phyloP scores from a whole-genome alignment of 2,113 vertebrate genomes.

The Hiodon tergisus region DNA sequence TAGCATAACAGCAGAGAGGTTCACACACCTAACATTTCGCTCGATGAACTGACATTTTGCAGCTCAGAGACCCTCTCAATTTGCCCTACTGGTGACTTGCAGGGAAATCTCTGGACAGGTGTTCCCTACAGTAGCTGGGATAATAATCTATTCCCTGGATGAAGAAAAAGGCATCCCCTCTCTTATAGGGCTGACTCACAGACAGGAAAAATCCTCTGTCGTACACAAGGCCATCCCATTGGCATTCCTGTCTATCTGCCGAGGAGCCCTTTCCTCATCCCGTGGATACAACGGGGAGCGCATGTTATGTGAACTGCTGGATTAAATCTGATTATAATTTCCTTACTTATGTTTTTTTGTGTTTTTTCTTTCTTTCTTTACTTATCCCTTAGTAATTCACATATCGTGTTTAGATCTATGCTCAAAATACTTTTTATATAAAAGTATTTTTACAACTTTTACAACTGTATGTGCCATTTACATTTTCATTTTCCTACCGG shows the following conservation, averaged over 20 bases:
- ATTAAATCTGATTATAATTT: slow-evolving; percentile 40
- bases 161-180: neutral
- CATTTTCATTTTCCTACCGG: no score
- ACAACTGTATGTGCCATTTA: neutral
- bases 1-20: neutral
- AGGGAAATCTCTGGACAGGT: neutral
- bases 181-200: neutral
- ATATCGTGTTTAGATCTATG: no score
- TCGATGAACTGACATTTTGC: no score
- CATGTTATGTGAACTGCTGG: no score
- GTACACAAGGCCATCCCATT: neutral
- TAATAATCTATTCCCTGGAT: neutral
- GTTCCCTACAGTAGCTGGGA: neutral
- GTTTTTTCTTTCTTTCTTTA: no score
- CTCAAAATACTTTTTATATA: neutral
- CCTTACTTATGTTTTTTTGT: slow-evolving; percentile 22
- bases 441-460: neutral
- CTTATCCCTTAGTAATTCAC: no score
- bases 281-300: no score
- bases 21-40: no score
- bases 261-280: slow-evolving; percentile 45
- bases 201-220: neutral
- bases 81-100: no score
- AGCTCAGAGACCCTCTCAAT: no score
- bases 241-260: no score